Evolutionary conservation across 2,888 invertebrate species (phyloP).

Genomic region (Eupithecia abbreviata): DNA sequence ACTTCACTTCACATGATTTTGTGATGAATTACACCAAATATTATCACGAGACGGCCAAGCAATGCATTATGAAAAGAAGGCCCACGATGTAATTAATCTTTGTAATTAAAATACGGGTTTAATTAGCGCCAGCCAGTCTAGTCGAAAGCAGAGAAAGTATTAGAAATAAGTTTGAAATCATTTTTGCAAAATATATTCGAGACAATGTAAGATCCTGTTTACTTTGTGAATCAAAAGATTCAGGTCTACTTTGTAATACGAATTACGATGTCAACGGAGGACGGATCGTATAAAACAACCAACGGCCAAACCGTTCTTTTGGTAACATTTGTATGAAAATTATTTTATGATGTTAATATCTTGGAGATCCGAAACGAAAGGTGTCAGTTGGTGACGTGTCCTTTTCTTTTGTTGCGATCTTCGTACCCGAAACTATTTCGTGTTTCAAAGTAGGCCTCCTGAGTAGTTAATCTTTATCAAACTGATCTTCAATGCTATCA

Average conservation of each 20-base stretch:
- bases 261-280: too few species aligned
- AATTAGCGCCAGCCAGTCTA: conserved; percentile 52
- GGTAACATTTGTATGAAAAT: too few species aligned
- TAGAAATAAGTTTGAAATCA: conserved; percentile 13
- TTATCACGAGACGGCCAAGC: not conserved
- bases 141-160: conserved; percentile 70
- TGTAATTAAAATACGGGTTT: conserved; percentile 58
- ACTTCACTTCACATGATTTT: too few species aligned
- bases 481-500: conserved; percentile 5
- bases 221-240: not conserved
- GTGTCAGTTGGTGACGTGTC: too few species aligned
- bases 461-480: not conserved
- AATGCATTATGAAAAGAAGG: conserved; percentile 18
- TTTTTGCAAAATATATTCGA: not conserved
- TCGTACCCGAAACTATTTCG: too few species aligned
- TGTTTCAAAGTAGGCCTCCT: not conserved
- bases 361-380: too few species aligned
- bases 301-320: too few species aligned
- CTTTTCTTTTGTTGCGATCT: too few species aligned
- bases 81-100: conserved; percentile 43
- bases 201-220: not conserved
- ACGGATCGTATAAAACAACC: too few species aligned
- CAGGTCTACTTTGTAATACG: too few species aligned
- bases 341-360: too few species aligned
- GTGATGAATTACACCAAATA: not conserved